Percentiles rank a stretch among this genome's conserved stretches.
These are phyloP conservation scores for Drusus annulatus DNA, from an alignment of 1,140 invertebrate genomes.

Conservation along the genomic window DNA sequence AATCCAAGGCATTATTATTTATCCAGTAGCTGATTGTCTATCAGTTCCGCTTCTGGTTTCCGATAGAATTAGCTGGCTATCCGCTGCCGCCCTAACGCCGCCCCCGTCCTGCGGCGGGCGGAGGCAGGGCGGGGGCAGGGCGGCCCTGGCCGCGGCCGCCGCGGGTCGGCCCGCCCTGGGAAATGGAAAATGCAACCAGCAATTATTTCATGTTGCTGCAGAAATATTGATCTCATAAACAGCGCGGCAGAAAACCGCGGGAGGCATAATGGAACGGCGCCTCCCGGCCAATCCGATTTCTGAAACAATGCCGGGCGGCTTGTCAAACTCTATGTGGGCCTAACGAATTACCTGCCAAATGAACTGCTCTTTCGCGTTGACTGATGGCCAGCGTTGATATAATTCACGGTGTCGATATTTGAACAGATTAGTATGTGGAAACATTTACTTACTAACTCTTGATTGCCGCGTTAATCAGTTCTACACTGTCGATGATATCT, in stretches of 20 bases:
- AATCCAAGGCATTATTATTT: too few species aligned
- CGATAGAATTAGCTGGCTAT: too few species aligned
- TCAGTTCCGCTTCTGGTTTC: too few species aligned
- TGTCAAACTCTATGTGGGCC: constrained; percentile 20
- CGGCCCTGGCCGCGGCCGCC: neutral
- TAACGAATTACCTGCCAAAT: constrained; percentile 37
- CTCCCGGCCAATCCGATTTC: constrained; percentile 5
- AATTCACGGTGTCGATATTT: constrained; percentile 29
- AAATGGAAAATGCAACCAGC: constrained; percentile 30
- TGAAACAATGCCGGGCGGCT: constrained; percentile 17
- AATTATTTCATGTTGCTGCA: constrained; percentile 39
- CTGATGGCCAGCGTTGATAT: neutral
- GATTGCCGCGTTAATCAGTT: constrained; percentile 12
- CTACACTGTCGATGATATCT: neutral
- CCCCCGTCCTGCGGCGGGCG: neutral
- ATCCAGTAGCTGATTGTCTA: too few species aligned
- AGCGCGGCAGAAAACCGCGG: constrained; percentile 35
- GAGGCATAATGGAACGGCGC: constrained; percentile 26
- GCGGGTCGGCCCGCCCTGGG: neutral
- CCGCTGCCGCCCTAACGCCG: too few species aligned
- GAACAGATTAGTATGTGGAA: neutral
- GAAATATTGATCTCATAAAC: constrained; percentile 42
- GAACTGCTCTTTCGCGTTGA: neutral
- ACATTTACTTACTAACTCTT: neutral
- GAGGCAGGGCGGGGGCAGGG: neutral